These are phyloP conservation scores for Phortica okadai DNA, from an alignment of 2,888 invertebrate genomes.

Conservation along the genomic window DNA sequence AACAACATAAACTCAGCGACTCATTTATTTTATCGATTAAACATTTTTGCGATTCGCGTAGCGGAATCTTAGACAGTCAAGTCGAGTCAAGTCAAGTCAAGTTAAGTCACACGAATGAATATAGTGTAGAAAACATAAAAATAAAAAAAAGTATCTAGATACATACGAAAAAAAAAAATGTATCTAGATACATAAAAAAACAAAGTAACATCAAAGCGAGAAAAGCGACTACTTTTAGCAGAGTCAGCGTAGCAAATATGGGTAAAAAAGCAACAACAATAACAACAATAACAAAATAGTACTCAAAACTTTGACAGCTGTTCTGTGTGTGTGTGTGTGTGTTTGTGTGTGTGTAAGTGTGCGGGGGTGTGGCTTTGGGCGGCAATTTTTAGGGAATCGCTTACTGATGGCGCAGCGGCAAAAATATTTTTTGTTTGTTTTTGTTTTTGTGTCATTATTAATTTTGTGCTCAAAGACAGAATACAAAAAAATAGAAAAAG, in stretches of 20 bases:
- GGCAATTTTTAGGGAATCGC: background rate
- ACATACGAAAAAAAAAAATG: constrained; percentile 2
- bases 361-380: constrained; percentile 18
- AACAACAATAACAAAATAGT: background rate
- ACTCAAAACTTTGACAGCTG: constrained; percentile 27
- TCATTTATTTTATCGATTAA: constrained; percentile 75
- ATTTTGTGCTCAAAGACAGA: background rate
- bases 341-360: background rate
- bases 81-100: constrained; percentile 44
- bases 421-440: background rate
- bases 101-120: constrained; percentile 44
- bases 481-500: too few species aligned
- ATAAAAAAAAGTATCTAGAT: constrained; percentile 24
- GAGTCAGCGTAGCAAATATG: constrained; percentile 9
- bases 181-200: constrained; percentile 2
- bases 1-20: constrained; percentile 57
- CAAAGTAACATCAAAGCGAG: constrained; percentile 23
- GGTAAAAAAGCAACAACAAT: background rate
- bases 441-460: constrained; percentile 13
- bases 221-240: constrained; percentile 10
- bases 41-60: constrained; percentile 72
- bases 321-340: background rate
- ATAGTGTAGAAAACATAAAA: constrained; percentile 11
- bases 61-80: constrained; percentile 60
- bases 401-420: background rate